These are phyloP conservation scores for Eumeta japonica DNA, from an alignment of 1,140 invertebrate species.

Conservation along the genomic window DNA sequence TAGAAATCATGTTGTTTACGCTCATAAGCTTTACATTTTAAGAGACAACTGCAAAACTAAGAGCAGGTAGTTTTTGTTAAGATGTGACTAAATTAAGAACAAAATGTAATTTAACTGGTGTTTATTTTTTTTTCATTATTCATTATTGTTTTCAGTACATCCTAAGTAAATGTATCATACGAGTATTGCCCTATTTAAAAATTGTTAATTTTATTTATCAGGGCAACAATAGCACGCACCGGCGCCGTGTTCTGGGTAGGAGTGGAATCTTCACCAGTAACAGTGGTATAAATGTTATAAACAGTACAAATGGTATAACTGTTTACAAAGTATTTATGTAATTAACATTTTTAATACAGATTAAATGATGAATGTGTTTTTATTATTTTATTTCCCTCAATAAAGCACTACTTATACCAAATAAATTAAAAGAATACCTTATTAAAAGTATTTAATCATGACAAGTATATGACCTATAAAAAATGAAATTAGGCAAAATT, in stretches of 20 bases:
- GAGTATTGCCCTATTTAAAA: not conserved
- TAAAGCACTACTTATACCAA: no score
- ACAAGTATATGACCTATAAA: no score
- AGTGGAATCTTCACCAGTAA: slow-evolving; percentile 39
- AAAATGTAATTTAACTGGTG: not conserved
- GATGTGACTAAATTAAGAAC: not conserved
- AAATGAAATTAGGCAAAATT: no score
- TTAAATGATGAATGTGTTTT: no score
- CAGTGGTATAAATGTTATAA: no score
- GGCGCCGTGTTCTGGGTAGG: slow-evolving; percentile 53
- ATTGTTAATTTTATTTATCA: slow-evolving; percentile 25
- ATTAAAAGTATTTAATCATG: no score
- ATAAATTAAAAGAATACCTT: no score
- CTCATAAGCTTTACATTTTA: not conserved
- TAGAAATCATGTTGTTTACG: not conserved
- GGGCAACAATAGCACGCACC: slow-evolving; percentile 46
- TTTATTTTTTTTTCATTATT: not conserved
- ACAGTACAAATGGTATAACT: no score
- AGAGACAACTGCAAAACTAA: not conserved
- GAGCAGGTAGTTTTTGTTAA: not conserved
- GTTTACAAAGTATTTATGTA: no score
- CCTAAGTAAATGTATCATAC: no score
- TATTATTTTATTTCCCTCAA: no score
- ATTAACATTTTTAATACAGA: no score
- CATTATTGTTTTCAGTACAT: not conserved